Conservation (phyloP, 1,140 invertebrate genomes). For the Zophobas morio region DNA sequence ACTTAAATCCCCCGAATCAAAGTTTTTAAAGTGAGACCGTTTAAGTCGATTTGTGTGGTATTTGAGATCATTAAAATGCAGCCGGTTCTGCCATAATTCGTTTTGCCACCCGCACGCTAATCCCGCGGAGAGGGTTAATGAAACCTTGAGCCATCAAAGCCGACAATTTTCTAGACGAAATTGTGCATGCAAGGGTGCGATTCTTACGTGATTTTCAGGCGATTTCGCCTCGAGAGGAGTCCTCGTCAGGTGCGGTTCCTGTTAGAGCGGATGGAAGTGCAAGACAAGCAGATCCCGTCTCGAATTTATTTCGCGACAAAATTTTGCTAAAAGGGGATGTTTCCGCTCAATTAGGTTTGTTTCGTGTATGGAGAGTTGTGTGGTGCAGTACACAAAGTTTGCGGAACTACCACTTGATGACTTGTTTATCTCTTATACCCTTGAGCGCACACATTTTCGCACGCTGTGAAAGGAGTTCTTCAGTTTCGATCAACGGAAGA, state of each 20-base stretch:
- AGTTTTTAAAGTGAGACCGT: not conserved
- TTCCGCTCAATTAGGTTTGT: not conserved
- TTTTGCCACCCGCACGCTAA: not conserved
- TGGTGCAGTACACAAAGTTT: not conserved
- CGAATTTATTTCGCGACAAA: not conserved
- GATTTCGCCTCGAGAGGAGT: not conserved
- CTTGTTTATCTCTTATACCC: not conserved
- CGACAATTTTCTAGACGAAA: not conserved
- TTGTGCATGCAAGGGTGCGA: not conserved
- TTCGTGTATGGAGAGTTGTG: not conserved
- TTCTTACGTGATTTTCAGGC: constrained; percentile 9
- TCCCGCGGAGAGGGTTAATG: constrained; percentile 15
- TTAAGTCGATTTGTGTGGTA: constrained; percentile 7
- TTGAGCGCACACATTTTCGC: not conserved
- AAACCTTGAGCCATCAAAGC: not conserved
- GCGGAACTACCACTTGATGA: not conserved
- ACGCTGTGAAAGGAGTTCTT: not conserved
- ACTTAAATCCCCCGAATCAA: not conserved
- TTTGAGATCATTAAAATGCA: constrained; percentile 19
- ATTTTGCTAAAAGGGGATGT: not conserved
- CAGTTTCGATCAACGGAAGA: not conserved
- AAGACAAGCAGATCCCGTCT: not conserved
- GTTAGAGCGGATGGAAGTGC: not conserved
- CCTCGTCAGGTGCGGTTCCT: not conserved
- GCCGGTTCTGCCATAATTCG: constrained; percentile 23